Conservation (phyloP, 2,797 vertebrate genomes). For the Nyctibius grandis region DNA sequence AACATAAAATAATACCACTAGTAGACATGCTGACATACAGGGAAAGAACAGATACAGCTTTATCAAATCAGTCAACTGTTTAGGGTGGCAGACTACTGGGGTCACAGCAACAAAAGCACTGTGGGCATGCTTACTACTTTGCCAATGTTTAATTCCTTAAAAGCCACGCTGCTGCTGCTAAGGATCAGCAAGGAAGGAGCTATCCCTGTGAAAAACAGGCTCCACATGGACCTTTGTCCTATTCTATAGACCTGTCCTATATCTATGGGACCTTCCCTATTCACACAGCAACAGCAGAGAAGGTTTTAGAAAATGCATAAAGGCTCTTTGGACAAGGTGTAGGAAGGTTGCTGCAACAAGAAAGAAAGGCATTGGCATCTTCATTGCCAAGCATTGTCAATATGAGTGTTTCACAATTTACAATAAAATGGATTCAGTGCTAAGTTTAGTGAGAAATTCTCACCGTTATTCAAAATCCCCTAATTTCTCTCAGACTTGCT, state of each 20-base stretch:
- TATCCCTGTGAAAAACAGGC: not conserved
- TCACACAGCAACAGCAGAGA: not conserved
- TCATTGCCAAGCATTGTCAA: not conserved
- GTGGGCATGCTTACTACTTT: not conserved
- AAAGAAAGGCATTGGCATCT: accelerated
- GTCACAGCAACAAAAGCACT: not conserved
- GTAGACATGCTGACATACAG: not conserved
- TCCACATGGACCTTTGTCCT: not conserved
- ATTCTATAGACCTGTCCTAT: too few species aligned
- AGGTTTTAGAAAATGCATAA: not conserved
- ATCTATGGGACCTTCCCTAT: too few species aligned
- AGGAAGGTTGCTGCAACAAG: not conserved
- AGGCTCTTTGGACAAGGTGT: not conserved
- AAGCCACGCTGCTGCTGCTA: not conserved
- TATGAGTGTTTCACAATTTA: not conserved
- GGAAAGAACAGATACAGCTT: not conserved
- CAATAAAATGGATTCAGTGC: not conserved
- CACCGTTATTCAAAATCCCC: not conserved
- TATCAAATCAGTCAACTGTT: not conserved
- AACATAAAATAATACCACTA: not conserved
- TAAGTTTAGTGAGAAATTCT: not conserved
- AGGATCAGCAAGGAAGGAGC: not conserved
- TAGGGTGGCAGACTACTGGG: not conserved
- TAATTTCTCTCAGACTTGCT: not conserved
- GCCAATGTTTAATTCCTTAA: not conserved